phyloP scores from a whole-genome alignment of 1,140 invertebrate genomes.

The Belonocnema kinseyi region DNA sequence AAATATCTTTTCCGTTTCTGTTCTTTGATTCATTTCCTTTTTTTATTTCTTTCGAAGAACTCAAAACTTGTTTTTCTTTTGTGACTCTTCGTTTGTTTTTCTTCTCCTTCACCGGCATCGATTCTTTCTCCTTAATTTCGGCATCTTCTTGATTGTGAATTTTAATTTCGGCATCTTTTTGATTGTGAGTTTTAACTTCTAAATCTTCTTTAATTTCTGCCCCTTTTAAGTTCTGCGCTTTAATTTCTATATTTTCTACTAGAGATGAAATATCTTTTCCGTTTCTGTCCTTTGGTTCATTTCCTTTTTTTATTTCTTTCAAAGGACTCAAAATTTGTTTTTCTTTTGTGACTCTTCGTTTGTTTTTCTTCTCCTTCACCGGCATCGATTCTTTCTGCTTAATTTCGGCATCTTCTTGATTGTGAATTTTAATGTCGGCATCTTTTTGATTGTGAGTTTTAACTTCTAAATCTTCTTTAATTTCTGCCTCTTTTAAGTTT shows the following conservation, averaged over 20 bases:
- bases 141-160: background rate
- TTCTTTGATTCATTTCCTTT: background rate
- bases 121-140: background rate
- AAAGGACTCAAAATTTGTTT: no score
- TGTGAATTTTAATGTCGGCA: background rate
- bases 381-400: background rate
- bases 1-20: background rate
- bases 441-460: background rate
- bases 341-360: background rate
- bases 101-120: background rate
- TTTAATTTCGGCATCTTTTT: background rate
- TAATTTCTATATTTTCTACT: constrained; percentile 21
- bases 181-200: background rate
- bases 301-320: constrained; percentile 24
- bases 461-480: background rate
- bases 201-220: background rate
- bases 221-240: background rate
- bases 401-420: background rate
- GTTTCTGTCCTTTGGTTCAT: background rate
- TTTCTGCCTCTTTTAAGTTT: background rate
- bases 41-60: constrained; percentile 7
- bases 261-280: background rate
- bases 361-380: constrained; percentile 1
- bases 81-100: constrained; percentile 3
- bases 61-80: background rate